Conservation (phyloP, 2,797 vertebrate genomes). For the Thunnus albacares region DNA sequence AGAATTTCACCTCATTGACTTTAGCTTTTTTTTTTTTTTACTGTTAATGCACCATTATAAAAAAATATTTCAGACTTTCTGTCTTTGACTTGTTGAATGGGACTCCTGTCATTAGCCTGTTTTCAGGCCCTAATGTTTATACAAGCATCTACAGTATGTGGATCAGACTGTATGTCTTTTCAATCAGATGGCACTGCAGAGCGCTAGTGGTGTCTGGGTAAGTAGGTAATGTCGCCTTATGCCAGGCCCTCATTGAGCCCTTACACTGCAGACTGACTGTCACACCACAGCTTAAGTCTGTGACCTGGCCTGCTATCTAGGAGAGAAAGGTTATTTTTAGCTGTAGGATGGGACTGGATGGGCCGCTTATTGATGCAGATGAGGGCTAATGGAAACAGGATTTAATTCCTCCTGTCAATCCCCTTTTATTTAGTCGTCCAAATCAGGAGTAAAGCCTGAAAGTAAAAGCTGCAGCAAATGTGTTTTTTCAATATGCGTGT, state of each 20-base stretch:
- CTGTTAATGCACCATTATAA: not conserved
- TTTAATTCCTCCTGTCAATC: conserved; percentile 78
- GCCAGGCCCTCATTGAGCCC: conserved; percentile 49
- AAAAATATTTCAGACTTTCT: not conserved
- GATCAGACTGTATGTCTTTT: conserved; percentile 39
- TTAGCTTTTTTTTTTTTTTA: not conserved
- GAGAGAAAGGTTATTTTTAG: conserved; percentile 81
- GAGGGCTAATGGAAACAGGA: conserved; percentile 71
- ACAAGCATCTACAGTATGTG: conserved; percentile 10
- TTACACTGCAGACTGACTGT: conserved; percentile 53
- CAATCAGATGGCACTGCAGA: conserved; percentile 51
- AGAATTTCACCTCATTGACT: not conserved
- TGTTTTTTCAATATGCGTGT: conserved; percentile 11
- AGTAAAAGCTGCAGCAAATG: conserved; percentile 47
- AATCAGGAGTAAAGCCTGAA: conserved; percentile 50
- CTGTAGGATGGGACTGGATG: conserved; percentile 68
- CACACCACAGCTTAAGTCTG: conserved; percentile 73
- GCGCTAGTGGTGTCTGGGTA: conserved; percentile 46
- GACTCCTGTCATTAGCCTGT: not conserved
- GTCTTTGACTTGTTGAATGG: conserved; percentile 38
- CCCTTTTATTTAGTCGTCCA: conserved; percentile 69
- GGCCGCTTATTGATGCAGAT: conserved; percentile 72
- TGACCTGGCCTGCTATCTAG: conserved; percentile 74
- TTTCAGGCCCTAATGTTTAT: not conserved
- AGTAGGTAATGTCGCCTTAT: conserved; percentile 63